Conservation (phyloP, 2,113 vertebrate genomes). For the Nematolebias whitei region DNA sequence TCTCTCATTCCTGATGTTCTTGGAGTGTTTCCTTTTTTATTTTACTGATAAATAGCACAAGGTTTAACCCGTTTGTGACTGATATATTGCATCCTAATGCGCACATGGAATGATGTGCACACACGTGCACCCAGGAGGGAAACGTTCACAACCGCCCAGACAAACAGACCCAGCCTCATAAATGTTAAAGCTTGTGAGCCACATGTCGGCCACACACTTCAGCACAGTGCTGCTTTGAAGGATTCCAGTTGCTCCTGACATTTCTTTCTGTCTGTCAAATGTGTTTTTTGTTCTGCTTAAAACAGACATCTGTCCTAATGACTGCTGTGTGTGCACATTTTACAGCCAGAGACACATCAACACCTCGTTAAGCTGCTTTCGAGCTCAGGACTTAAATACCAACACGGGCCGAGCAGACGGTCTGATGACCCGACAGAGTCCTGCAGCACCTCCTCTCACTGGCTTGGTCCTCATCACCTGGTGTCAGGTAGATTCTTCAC, state of each 20-base stretch:
- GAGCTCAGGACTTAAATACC: conserved; percentile 68
- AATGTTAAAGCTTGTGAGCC: no score
- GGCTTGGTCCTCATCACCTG: not conserved
- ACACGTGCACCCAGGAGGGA: not conserved
- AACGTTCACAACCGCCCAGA: no score
- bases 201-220: not conserved
- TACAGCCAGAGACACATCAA: conserved; percentile 39
- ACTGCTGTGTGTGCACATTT: conserved; percentile 65
- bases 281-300: conserved; percentile 64
- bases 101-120: not conserved
- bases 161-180: not conserved
- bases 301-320: conserved; percentile 52
- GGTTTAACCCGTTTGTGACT: conserved; percentile 40
- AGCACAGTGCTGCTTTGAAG: conserved; percentile 11
- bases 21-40: not conserved
- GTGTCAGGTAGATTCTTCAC: conserved; percentile 9
- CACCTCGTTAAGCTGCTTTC: conserved; percentile 65
- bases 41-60: no score
- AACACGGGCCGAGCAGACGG: conserved; percentile 67
- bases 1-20: not conserved
- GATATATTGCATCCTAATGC: not conserved
- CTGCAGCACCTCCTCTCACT: no score
- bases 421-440: conserved; percentile 45
- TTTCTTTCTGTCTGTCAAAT: conserved; percentile 66
- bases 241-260: conserved; percentile 24